These are phyloP conservation scores for Andrena flavipes DNA, from an alignment of 2,888 invertebrate species.

Conservation along the genomic window DNA sequence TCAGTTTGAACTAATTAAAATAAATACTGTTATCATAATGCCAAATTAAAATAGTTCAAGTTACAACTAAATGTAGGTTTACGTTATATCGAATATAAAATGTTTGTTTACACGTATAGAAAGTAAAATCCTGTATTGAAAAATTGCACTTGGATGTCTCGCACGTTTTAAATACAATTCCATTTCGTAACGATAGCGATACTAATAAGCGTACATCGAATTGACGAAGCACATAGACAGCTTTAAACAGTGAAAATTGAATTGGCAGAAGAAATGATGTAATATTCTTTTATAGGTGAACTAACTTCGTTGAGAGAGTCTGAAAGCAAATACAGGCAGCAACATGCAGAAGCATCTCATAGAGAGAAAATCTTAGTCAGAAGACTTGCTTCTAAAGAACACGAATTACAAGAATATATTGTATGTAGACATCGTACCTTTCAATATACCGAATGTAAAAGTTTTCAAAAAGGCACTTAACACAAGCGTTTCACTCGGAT, in stretches of 20 bases:
- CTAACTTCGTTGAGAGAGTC: slow-evolving; percentile 90
- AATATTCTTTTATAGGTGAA: slow-evolving; percentile 87
- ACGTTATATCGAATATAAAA: background rate
- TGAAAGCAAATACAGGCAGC: slow-evolving; percentile 92
- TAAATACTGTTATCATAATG: background rate
- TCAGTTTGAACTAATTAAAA: background rate
- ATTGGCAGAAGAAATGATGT: slow-evolving; percentile 54
- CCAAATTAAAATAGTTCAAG: too few relatives aligned
- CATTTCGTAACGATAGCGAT: background rate
- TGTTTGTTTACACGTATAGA: background rate
- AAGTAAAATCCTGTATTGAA: background rate
- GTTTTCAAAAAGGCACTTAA: background rate
- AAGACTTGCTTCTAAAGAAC: slow-evolving; percentile 97
- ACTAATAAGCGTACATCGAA: slow-evolving; percentile 28
- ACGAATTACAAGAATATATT: slow-evolving; percentile 98
- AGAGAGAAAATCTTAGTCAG: slow-evolving; percentile 97
- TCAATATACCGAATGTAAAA: background rate
- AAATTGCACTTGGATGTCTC: background rate
- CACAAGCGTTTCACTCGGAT: slow-evolving; percentile 35
- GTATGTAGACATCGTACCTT: slow-evolving; percentile 87
- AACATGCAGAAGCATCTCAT: slow-evolving; percentile 94
- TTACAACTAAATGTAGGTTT: too few relatives aligned
- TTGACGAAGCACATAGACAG: slow-evolving; percentile 61
- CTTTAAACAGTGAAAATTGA: slow-evolving; percentile 30
- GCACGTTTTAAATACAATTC: background rate